Evolutionary conservation across 2,797 vertebrate genomes (phyloP).

Genomic region (Podarcis lilfordi): DNA sequence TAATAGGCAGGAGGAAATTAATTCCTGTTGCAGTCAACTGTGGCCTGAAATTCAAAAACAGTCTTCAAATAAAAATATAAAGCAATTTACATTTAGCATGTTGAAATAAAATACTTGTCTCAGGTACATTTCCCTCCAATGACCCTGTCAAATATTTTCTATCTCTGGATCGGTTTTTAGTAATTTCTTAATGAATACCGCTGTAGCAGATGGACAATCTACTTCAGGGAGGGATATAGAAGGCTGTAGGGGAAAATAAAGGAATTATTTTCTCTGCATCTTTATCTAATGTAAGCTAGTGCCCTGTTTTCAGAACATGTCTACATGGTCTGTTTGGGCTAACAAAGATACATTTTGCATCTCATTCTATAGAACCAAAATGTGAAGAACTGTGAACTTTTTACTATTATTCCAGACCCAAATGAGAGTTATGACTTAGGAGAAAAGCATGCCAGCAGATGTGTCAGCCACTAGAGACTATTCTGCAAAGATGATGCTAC

Average conservation of each 20-base stretch:
- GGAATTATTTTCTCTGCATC: neutral
- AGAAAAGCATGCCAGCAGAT: conserved; percentile 39
- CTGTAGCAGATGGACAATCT: conserved; percentile 4
- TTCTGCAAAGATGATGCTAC: conserved; percentile 47
- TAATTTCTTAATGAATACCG: neutral
- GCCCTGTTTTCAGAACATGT: conserved; percentile 37
- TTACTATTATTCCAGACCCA: neutral
- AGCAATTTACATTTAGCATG: neutral
- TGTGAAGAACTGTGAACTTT: neutral
- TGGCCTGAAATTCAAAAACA: neutral
- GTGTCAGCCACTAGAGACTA: conserved; percentile 29
- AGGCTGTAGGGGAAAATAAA: neutral
- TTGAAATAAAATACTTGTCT: neutral
- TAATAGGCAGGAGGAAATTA: neutral
- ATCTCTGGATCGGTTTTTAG: neutral
- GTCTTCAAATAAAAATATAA: neutral
- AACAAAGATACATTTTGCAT: neutral
- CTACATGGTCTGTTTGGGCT: conserved; percentile 30
- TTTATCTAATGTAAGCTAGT: neutral
- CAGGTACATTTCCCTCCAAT: neutral
- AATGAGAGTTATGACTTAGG: conserved; percentile 26
- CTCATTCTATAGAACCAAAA: conserved; percentile 3
- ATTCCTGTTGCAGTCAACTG: neutral
- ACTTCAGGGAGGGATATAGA: neutral
- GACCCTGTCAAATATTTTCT: neutral